Percentiles rank a stretch among this genome's conserved stretches.
Evolutionary conservation across 2,888 invertebrate species (phyloP).

Genomic region (Volucella bombylans): DNA sequence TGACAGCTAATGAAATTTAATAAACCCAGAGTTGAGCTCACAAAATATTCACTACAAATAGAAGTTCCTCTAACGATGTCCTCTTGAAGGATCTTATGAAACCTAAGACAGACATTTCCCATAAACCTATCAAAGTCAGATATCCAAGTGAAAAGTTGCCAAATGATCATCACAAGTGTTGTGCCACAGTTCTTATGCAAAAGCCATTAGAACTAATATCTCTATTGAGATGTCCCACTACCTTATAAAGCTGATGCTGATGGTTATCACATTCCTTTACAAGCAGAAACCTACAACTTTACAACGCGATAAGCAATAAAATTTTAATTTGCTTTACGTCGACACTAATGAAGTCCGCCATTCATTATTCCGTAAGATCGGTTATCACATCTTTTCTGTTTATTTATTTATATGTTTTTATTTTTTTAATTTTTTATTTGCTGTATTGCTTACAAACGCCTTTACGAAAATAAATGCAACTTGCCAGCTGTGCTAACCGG

Average conservation of each 20-base stretch:
- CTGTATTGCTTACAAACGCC: constrained; percentile 13
- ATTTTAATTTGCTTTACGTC: constrained; percentile 58
- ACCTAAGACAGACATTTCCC: too few species aligned
- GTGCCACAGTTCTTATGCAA: too few species aligned
- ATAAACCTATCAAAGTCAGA: too few species aligned
- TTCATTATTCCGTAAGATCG: constrained; percentile 59
- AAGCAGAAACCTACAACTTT: constrained; percentile 8
- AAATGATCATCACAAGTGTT: too few species aligned
- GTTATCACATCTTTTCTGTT: constrained; percentile 37
- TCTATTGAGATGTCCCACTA: constrained; percentile 12
- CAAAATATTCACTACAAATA: too few species aligned
- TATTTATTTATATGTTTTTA: neutral
- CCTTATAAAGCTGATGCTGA: neutral
- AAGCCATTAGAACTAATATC: neutral
- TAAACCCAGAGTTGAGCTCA: too few species aligned
- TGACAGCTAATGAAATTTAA: too few species aligned
- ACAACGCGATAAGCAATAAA: constrained; percentile 56
- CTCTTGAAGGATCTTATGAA: too few species aligned
- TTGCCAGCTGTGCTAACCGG: constrained; percentile 48
- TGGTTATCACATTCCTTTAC: neutral
- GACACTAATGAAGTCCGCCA: constrained; percentile 61
- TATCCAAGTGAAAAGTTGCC: too few species aligned
- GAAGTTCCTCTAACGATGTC: too few species aligned
- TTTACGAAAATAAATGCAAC: constrained; percentile 40
- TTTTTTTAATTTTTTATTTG: neutral